Conservation (phyloP, 2,113 vertebrate species). For the Urocolius indicus region DNA sequence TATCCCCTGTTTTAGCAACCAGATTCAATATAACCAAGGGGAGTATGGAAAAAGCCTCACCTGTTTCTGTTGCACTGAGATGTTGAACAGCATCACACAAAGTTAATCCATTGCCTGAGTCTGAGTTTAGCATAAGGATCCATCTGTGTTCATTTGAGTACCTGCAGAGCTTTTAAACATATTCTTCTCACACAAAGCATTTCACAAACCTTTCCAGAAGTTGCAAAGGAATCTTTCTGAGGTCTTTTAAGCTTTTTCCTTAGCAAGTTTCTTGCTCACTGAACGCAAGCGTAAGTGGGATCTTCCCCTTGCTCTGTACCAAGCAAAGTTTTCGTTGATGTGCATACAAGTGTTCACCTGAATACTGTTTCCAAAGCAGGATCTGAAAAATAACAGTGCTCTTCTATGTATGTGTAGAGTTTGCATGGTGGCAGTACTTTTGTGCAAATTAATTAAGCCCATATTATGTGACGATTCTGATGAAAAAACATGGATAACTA, state of each 20-base stretch:
- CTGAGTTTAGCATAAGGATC: neutral
- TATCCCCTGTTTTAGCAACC: neutral
- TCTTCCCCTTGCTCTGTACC: neutral
- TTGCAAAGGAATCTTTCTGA: neutral
- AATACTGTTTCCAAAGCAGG: neutral
- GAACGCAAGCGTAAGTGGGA: neutral
- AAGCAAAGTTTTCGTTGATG: neutral
- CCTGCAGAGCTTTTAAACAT: neutral
- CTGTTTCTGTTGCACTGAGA: neutral
- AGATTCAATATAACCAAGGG: neutral
- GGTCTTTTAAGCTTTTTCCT: neutral
- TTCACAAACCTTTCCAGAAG: neutral
- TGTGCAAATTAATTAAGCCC: neutral
- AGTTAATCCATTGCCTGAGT: neutral
- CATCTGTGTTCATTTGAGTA: neutral
- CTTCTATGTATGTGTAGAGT: fast-evolving
- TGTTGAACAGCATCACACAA: neutral
- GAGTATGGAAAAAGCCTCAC: neutral
- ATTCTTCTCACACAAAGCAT: neutral
- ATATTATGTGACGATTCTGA: neutral
- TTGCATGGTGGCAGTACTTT: neutral
- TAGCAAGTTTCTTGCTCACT: neutral
- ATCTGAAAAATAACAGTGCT: neutral
- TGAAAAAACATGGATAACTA: neutral
- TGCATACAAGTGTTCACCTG: neutral